These are phyloP conservation scores for human (Homo sapiens) DNA, from an alignment of 2,113 vertebrate genomes.

Conservation along the genomic window GRCh38 chr15:62388001-62388500, in stretches of 20 bases:
- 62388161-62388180: neutral
- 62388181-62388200: neutral
- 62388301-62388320: neutral
- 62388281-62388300: slow-evolving; percentile 11
- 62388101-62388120: neutral
- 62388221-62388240: neutral
- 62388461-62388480: neutral
- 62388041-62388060: neutral
- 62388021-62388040: slow-evolving; percentile 28
- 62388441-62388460: neutral
- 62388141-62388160: neutral
- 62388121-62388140: neutral
- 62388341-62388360: neutral
- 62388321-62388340: neutral
- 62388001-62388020: neutral
- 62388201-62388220: neutral
- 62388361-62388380: neutral
- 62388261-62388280: neutral
- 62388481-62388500: neutral
- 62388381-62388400: neutral
- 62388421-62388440: neutral
- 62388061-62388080: slow-evolving; percentile 27
- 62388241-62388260: neutral
- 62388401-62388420: neutral
- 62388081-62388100: neutral